Percentiles rank a stretch among this genome's conserved stretches.
Conservation (phyloP, 1,140 invertebrate species). For the Chelonus insularis region DNA sequence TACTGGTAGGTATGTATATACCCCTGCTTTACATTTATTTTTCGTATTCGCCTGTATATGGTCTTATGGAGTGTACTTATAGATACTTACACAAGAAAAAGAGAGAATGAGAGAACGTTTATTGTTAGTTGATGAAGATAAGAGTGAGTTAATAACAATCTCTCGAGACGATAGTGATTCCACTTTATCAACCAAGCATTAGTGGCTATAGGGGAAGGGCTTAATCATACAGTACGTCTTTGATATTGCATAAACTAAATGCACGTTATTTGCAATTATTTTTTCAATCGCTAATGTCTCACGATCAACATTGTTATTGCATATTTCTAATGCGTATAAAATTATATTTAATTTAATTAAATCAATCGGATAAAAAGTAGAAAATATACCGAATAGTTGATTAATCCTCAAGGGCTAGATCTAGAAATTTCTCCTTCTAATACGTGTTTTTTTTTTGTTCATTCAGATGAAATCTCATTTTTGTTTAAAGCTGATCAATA, state of each 20-base stretch:
- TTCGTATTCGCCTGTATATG: not conserved
- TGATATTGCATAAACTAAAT: conserved; percentile 17
- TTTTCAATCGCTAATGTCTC: conserved; percentile 8
- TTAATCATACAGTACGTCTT: conserved; percentile 23
- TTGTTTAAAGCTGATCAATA: too few relatives aligned
- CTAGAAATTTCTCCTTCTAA: too few relatives aligned
- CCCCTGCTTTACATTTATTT: conserved; percentile 23
- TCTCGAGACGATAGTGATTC: conserved; percentile 27
- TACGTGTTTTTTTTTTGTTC: too few relatives aligned
- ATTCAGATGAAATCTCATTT: too few relatives aligned
- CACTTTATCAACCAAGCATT: conserved; percentile 27
- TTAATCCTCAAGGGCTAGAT: too few relatives aligned
- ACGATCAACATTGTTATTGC: not conserved
- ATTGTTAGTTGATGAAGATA: conserved; percentile 32
- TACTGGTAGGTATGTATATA: conserved; percentile 24
- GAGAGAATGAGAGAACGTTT: conserved; percentile 6
- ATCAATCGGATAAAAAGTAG: not conserved
- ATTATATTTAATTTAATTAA: conserved; percentile 10
- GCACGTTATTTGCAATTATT: conserved; percentile 1
- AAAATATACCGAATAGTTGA: too few relatives aligned
- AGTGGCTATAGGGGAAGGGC: conserved; percentile 23
- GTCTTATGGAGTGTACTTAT: conserved; percentile 4
- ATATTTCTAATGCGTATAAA: not conserved
- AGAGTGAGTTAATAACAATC: conserved; percentile 31
- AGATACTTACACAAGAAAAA: conserved; percentile 6